Percentiles rank a stretch among this genome's conserved stretches.
These are phyloP conservation scores for Acinonyx jubatus DNA, from an alignment of 2,113 vertebrate genomes.

Conservation along the genomic window DNA sequence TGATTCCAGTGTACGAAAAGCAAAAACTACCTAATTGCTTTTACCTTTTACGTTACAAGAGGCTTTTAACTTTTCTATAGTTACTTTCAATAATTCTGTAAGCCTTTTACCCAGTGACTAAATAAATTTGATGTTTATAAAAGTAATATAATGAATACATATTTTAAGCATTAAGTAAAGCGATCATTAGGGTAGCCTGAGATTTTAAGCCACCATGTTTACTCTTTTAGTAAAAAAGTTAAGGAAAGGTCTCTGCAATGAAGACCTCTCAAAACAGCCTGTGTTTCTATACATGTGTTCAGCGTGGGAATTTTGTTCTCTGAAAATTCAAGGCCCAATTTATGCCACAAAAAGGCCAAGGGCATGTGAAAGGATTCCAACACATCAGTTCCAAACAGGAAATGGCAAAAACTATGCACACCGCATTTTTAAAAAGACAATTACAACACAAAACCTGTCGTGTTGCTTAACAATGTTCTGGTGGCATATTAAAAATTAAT, in stretches of 20 bases:
- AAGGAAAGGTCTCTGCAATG: background rate
- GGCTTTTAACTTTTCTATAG: background rate
- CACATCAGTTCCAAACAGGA: slow-evolving; percentile 39
- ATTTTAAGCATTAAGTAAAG: background rate
- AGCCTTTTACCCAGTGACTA: background rate
- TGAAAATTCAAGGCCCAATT: background rate
- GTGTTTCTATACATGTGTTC: background rate
- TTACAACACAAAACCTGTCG: background rate
- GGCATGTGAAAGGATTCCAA: background rate
- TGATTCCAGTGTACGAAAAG: background rate
- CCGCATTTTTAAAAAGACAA: slow-evolving; percentile 41
- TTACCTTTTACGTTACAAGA: background rate
- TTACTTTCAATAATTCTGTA: slow-evolving; percentile 18
- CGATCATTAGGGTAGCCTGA: background rate
- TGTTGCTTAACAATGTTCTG: background rate
- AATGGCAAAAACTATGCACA: background rate
- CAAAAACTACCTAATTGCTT: background rate
- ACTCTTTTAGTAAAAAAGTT: slow-evolving; percentile 13
- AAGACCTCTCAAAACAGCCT: background rate
- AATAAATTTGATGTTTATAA: background rate
- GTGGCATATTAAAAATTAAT: background rate
- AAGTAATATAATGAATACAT: background rate
- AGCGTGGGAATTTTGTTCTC: background rate
- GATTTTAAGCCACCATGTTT: background rate
- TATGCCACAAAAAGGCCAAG: background rate